Evolutionary conservation across 2,797 vertebrate species (phyloP).

Genomic region (Poeciliopsis presidionis): DNA sequence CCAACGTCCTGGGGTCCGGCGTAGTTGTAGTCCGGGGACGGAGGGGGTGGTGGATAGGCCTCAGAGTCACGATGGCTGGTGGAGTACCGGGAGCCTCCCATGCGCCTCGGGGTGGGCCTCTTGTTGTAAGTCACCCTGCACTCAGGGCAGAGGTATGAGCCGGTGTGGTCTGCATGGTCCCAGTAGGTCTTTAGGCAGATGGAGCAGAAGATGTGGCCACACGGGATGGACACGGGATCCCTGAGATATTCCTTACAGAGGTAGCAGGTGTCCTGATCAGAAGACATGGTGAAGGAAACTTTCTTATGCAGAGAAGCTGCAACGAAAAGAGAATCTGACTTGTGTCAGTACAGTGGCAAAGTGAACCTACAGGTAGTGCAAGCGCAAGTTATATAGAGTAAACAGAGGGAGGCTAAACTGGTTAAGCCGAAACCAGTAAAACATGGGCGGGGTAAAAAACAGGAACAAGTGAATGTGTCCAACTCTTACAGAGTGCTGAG

Average conservation of each 20-base stretch:
- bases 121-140: constrained; percentile 83
- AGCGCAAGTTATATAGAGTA: constrained; percentile 79
- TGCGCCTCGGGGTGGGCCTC: constrained; percentile 78
- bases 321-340: constrained; percentile 19
- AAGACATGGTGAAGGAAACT: constrained; percentile 66
- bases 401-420: constrained; percentile 84
- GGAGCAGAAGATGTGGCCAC: constrained; percentile 82
- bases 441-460: constrained; percentile 74
- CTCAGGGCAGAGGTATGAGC: constrained; percentile 79
- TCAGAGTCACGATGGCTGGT: constrained; percentile 63
- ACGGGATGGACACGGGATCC: constrained; percentile 83
- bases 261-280: constrained; percentile 78
- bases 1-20: constrained; percentile 89
- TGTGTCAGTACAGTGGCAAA: constrained; percentile 67
- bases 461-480: constrained; percentile 57
- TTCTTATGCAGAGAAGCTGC: constrained; percentile 7
- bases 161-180: constrained; percentile 81
- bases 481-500: constrained; percentile 46
- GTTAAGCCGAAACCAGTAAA: constrained; percentile 86
- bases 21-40: constrained; percentile 82
- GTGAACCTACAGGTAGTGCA: constrained; percentile 63
- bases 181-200: constrained; percentile 85
- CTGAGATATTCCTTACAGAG: constrained; percentile 84
- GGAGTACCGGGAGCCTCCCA: constrained; percentile 64
- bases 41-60: constrained; percentile 77